Evolutionary conservation across 92 coral and sea anemone genomes (phyloP), one percentile per base, ranked within the genome.

Genomic region (Phenganax subtilis): DNA sequence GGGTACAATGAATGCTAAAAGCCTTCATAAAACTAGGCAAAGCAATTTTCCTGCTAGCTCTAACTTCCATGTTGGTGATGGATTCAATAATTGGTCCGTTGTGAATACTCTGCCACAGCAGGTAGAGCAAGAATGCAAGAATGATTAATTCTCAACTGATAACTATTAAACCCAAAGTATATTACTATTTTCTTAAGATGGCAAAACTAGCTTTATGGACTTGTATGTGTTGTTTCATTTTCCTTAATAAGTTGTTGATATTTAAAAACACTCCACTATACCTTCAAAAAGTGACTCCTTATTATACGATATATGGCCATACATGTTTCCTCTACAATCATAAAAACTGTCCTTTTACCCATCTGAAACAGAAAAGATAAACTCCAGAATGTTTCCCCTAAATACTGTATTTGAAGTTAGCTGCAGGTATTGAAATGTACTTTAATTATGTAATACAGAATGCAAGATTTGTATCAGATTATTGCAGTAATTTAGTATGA

Each of bases 311-410:
- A 85, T 70, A 85, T 67, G 64, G 87, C 87, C n/a, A 68, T 4
- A 71, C 63, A 78, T 56, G 87, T 85, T 17, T 85, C 77, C 47
- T 69, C 30, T 59, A 85, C 84, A 51, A 55, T 77, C 57, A 11
- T n/a, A 55, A 73, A 69, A 82, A 85, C 59, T 20, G 87, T 85
- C 58, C 84, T 51, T 69, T 85, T 84, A 68, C 87, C 87, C 80
- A 82, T 85, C 58, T 80, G 55, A 71, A 30, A 85, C 62, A 63
- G 80, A 70, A 67, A 85, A 28, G 84, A 65, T 62, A 85, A 67
- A 71, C 80, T 77, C 51, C 80, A 77, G 80, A 85, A 85, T 55
- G 60, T 77, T 79, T 85, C 84, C 51, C 87, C 87, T 85, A 77
- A 44, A 75, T 14, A 75, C n/a, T 37, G 47, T 37, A 37, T 37